Base-by-base conservation (phyloP, 2,888 invertebrate species). In the Amphipoea oculea region DNA sequence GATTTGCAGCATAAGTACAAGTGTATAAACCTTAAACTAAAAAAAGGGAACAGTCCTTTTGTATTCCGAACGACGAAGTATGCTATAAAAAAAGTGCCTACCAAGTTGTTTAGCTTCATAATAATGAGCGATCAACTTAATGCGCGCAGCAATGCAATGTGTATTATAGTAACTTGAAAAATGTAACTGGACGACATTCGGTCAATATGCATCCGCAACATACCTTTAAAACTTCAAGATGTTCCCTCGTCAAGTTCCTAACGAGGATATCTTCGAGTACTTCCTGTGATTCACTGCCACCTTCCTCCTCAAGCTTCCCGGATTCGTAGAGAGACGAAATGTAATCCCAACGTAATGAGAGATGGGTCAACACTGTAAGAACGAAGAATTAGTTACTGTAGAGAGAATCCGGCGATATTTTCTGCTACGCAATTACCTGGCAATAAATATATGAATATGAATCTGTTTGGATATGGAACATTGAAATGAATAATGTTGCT, bases 251-350 rank as follows among this genome's bases (percentile, higher is more conserved):
- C 77, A 99, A 95, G 79, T 98, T 98, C 79, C 99, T 97, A 82
- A 99, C 98, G 72, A 99, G 96, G 96, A 99, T 98, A 91, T 99
- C 99, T 91, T 99, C 98, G 2, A 99, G 96, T 3, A 99, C 98
- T 93, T 99, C 99, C 92, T 98, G 98, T 2, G 98, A 98, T 92
- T 98, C 98, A 76, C 97, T 97, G 74, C 98, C 98, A 63, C 97
- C 97, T 86, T 98, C 98, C 88, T 98, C 98, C 86, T 98, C 98
- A 20, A 98, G 96, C 74, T 98, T 98, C 51, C 98, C 98, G 4
- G 98, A 97, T 92, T 98, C 98, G 90, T 98, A 98, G 9, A 98
- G 96, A 76, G 98, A 98, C 71, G 98, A 97, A 74, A 99, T 98
- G 93, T 98, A 98, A 76, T 98, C 98, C 99, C 99, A 99, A 82